Base-by-base conservation (phyloP, 2,113 vertebrate species). In the Elgaria multicarinata region DNA sequence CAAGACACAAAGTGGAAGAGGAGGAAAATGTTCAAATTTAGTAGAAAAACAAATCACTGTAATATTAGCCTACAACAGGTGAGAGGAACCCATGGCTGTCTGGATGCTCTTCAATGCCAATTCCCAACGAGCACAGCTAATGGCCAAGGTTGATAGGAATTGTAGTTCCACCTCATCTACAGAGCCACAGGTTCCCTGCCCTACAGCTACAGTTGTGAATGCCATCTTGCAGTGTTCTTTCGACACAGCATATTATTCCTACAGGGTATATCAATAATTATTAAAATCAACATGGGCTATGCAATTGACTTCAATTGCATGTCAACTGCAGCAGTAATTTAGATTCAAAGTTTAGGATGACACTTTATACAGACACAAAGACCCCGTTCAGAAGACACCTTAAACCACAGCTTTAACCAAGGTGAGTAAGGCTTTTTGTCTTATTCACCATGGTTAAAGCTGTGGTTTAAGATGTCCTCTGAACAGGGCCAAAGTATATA, bases 11-110 rank as follows among this genome's bases (percentile, higher is more conserved):
- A 77, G 87, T 8, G 26, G 86, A 62, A 3, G 90, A 80, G 91
- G 82, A 13, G 88, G 84, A 91, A 94, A 33, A 75, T 87, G 83
- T 79, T 39, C 78, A 26, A 67, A 66, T 69, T 67, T 78, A 42
- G 4, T 26, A 67, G 36, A 13, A 44, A 33, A 69, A 33, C 44
- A 28, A 82, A 50, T 22, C 44, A 24, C 31, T 64, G 53, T 18
- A 79, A 69, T n/a, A 16, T 9, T 50, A 80, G 3, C 46, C 16
- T 33, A 33, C 58, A 39, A 4, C 16, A 62, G 58, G 18, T 3
- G 12, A 22, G 58, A 22, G 58, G 58, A 62, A 62, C 20, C 20
- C 20, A 12, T 62, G 58, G 58, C 16, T 20, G 2, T 62, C 20
- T 20, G 58, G 58, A 22, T 62, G 16, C 58, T 62, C 18, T 62